Evolutionary conservation across 2,797 vertebrate genomes (phyloP).

Genomic region (Saguinus oedipus): DNA sequence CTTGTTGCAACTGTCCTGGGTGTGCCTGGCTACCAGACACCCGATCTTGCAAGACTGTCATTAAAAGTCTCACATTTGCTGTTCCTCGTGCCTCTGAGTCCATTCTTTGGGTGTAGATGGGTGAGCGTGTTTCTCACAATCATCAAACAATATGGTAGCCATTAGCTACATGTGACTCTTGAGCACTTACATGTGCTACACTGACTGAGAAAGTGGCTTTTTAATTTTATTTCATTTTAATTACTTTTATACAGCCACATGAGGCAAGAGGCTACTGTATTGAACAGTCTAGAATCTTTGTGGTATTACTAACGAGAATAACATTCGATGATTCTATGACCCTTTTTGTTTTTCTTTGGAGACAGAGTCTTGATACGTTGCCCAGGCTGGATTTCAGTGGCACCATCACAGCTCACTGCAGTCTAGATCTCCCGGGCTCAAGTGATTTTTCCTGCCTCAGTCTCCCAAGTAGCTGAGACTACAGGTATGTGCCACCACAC

Average conservation of each 20-base stretch:
- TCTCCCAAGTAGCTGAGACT: background rate
- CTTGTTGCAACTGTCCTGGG: background rate
- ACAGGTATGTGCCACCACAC: background rate
- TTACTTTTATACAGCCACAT: background rate
- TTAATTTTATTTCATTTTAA: background rate
- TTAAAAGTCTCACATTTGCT: background rate
- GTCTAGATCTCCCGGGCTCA: background rate
- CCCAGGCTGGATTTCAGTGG: background rate
- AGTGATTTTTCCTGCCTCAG: background rate
- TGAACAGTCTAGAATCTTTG: background rate
- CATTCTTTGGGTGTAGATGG: background rate
- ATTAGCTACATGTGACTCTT: background rate
- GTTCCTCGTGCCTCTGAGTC: background rate
- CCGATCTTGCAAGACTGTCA: background rate
- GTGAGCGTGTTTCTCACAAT: background rate
- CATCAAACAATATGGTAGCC: background rate
- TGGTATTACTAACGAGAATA: background rate
- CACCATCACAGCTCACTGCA: background rate
- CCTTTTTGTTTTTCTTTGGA: background rate
- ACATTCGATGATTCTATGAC: background rate
- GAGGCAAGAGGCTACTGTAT: background rate
- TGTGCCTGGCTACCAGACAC: background rate
- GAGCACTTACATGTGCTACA: background rate
- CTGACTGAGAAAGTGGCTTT: background rate
- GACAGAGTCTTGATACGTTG: background rate